Evolutionary conservation across 2,888 invertebrate species (phyloP), one percentile per base, ranked within the genome.

Genomic region (Salpingus planirostris): DNA sequence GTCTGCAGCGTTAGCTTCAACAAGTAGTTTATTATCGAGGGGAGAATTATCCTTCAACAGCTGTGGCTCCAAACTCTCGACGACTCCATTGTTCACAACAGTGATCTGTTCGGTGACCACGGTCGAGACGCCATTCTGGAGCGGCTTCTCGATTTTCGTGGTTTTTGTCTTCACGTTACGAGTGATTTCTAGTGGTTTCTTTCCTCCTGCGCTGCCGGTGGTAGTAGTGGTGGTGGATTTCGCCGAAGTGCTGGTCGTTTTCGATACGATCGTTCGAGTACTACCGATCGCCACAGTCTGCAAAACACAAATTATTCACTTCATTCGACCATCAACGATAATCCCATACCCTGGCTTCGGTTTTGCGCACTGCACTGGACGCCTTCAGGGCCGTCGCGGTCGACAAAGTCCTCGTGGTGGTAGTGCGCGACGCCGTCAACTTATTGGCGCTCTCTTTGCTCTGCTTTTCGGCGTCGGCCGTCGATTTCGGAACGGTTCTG

Each of bases 361-460:
- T 55, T 41, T 50, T 62, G 18, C 54, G 50, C 2, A 51, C 29
- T 49, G 13, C 49, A 52, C 55, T 47, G 24, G 46, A 45, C n/a
- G 50, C 46, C 30, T 40, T 47, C 11, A 43, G 33, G 2, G 46
- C 31, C 2, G 48, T 49, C 4, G 43, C 35, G 8, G 47, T 30
- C 7, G 51, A 35, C 3, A 49, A 45, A 3, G 49, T 45, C 10
- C 41, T 44, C 2, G 47, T 47, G 11, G 60, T 47, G 11, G 60
- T 49, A 4, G 61, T 57, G 18, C 51, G 40, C 14, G 52, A 47
- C 5, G 56, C 56, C 8, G 54, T 57, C 50, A 80, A 70, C 54
- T 78, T 80, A 59, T 80, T 81, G 29, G 76, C 76, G 48, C 76
- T 74, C 44, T 81, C 80, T 60, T 81, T 80, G 43, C 69, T 73